Conservation (phyloP, 1,140 invertebrate species). For the Papilio glaucus region DNA sequence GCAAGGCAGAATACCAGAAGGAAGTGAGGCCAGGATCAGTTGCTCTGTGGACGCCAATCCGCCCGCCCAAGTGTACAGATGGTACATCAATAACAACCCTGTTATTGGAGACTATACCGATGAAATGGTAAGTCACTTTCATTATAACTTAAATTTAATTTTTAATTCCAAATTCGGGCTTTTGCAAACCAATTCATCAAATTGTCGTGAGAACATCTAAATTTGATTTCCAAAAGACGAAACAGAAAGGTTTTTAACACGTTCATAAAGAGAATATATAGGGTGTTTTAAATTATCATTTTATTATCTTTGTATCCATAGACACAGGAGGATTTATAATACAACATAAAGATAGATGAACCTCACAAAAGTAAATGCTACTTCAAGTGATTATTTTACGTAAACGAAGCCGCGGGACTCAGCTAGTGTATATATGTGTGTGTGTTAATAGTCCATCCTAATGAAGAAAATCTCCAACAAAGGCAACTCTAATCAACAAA, state of each 20-base stretch:
- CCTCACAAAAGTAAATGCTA: too few relatives aligned
- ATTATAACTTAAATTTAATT: not conserved
- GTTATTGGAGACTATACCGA: constrained; percentile 92
- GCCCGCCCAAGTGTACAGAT: constrained; percentile 90
- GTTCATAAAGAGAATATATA: too few relatives aligned
- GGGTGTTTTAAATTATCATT: too few relatives aligned
- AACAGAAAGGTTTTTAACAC: too few relatives aligned
- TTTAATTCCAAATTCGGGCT: not conserved
- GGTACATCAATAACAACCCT: constrained; percentile 92
- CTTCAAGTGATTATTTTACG: too few relatives aligned
- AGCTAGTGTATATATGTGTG: not conserved
- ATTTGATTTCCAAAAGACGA: too few relatives aligned
- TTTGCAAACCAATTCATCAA: too few relatives aligned
- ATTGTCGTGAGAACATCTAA: too few relatives aligned
- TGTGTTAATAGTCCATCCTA: not conserved
- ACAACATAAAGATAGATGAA: too few relatives aligned
- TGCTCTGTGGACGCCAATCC: constrained; percentile 96
- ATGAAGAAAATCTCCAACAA: not conserved
- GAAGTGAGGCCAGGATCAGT: constrained; percentile 86
- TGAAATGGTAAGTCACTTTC: constrained; percentile 85
- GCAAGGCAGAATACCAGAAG: constrained; percentile 89
- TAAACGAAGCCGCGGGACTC: too few relatives aligned
- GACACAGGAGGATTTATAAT: too few relatives aligned
- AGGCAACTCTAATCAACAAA: not conserved
- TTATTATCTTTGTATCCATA: too few relatives aligned